phyloP scores from a whole-genome alignment of 2,888 invertebrate species.

The Melipona beecheii region DNA sequence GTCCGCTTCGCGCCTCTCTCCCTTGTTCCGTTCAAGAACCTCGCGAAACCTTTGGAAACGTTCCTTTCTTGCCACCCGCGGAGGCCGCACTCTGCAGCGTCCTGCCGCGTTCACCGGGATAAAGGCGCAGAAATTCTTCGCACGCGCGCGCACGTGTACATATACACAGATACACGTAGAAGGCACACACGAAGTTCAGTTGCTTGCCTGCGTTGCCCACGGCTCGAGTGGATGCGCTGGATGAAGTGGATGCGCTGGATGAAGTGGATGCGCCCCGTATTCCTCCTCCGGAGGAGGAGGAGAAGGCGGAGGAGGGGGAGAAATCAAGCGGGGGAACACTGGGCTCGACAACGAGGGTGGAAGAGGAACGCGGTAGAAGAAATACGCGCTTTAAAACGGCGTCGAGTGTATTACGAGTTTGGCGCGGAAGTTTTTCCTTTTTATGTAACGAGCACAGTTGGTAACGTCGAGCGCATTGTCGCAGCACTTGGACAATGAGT shows the following conservation, averaged over 20 bases:
- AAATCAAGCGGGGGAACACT: constrained; percentile 30
- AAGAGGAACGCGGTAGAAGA: neutral
- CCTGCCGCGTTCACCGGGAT: neutral
- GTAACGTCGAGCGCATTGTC: constrained; percentile 63
- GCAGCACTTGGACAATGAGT: constrained; percentile 67
- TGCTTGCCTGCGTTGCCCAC: constrained; percentile 23
- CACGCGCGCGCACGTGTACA: neutral
- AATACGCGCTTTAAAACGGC: constrained; percentile 52
- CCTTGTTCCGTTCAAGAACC: constrained; percentile 30
- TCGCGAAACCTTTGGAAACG: constrained; percentile 50
- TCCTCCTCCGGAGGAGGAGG: neutral
- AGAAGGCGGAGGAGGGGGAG: constrained; percentile 19
- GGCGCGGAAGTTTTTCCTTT: constrained; percentile 54
- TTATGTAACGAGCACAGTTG: constrained; percentile 65
- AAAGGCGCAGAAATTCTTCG: neutral
- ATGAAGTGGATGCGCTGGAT: constrained; percentile 37
- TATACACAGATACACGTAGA: too few species aligned
- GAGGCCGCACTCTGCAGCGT: neutral
- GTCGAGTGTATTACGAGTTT: constrained; percentile 67
- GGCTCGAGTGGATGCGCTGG: constrained; percentile 17
- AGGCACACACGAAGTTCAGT: neutral
- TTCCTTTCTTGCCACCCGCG: constrained; percentile 12
- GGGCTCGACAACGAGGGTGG: neutral
- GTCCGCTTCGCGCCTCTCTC: constrained; percentile 30
- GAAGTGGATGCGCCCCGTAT: constrained; percentile 18